Conservation (phyloP, 1,140 invertebrate species). For the Pseudomyrmex concolor region DNA sequence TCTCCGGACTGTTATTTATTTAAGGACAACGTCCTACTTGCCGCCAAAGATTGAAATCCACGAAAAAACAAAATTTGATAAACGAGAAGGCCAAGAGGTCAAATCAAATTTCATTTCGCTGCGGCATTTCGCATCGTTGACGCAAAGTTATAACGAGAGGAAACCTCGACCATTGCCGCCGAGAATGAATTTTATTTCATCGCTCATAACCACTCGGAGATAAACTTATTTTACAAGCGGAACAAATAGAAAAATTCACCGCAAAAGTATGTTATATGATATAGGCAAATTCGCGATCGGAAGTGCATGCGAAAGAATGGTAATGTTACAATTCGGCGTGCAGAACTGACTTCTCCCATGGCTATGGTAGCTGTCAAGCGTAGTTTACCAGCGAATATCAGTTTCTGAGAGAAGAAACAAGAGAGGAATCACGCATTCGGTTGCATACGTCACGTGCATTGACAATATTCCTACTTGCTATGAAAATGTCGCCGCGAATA, state of each 20-base stretch:
- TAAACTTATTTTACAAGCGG: slow-evolving; percentile 50
- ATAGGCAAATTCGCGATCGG: slow-evolving; percentile 5
- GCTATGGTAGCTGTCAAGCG: slow-evolving; percentile 34
- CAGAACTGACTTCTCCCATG: slow-evolving; percentile 35
- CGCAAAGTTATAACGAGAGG: slow-evolving; percentile 45
- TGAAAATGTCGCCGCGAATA: slow-evolving; percentile 19
- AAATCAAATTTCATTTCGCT: slow-evolving; percentile 52
- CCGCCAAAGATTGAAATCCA: not conserved
- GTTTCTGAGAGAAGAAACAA: slow-evolving; percentile 52
- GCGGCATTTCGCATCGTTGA: slow-evolving; percentile 29
- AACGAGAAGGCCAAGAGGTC: slow-evolving; percentile 19
- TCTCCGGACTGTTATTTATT: slow-evolving; percentile 34
- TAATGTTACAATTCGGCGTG: slow-evolving; percentile 22
- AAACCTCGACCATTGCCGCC: slow-evolving; percentile 11
- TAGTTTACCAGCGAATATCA: slow-evolving; percentile 35
- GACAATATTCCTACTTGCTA: slow-evolving; percentile 21
- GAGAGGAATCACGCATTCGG: slow-evolving; percentile 47
- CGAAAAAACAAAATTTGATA: slow-evolving; percentile 36
- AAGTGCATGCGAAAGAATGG: not conserved
- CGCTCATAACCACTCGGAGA: slow-evolving; percentile 34
- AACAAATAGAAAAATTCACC: slow-evolving; percentile 44
- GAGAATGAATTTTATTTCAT: slow-evolving; percentile 50
- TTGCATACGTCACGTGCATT: slow-evolving; percentile 32
- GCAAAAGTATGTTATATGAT: slow-evolving; percentile 19
- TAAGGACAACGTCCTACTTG: slow-evolving; percentile 15